Conservation (phyloP, 2,113 vertebrate genomes). For the Tychaedon coryphoeus region DNA sequence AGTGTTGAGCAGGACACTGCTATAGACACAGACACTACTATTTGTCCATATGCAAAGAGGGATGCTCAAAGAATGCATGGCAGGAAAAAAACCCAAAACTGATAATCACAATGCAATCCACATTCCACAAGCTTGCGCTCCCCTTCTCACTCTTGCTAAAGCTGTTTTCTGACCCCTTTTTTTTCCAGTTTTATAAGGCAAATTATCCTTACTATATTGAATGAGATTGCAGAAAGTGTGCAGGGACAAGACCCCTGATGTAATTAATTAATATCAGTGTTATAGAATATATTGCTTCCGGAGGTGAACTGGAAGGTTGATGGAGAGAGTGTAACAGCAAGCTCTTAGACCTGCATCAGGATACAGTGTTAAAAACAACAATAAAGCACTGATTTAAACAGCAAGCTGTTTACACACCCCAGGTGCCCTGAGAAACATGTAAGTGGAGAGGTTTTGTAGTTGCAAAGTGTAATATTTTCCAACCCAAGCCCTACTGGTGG, state of each 20-base stretch:
- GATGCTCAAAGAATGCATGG: neutral
- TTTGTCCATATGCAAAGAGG: neutral
- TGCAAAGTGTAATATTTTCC: neutral
- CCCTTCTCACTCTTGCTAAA: neutral
- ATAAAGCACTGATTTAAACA: neutral
- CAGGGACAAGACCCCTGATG: neutral
- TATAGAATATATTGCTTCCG: neutral
- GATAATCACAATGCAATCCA: neutral
- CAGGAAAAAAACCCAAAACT: neutral
- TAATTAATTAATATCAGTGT: neutral
- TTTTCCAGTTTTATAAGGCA: neutral
- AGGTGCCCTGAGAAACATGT: neutral
- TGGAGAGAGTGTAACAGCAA: neutral
- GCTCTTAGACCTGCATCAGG: neutral
- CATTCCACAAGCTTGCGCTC: neutral
- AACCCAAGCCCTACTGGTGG: neutral
- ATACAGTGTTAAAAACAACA: neutral
- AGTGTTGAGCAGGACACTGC: neutral
- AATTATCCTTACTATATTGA: neutral
- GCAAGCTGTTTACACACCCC: neutral
- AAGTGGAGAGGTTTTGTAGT: neutral
- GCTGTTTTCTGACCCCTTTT: rapidly evolving
- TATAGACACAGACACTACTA: neutral
- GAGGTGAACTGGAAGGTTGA: neutral
- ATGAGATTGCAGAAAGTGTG: neutral